Conservation (phyloP, 2,113 vertebrate species). For the Nannospalax galili region DNA sequence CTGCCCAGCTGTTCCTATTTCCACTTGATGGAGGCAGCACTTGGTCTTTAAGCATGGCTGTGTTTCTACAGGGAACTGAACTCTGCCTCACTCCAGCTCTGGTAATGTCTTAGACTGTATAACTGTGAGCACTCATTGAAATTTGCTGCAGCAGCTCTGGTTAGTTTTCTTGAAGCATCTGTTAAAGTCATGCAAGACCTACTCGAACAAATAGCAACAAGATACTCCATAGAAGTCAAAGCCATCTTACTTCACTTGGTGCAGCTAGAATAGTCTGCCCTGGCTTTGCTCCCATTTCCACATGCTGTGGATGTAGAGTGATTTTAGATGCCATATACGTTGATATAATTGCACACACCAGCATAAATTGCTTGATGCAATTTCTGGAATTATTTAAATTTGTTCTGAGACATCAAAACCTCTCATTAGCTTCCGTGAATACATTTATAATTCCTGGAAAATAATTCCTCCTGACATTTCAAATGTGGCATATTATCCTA, state of each 20-base stretch:
- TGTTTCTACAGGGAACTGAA: not conserved
- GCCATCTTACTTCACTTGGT: not conserved
- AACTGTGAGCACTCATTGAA: not conserved
- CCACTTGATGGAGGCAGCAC: not conserved
- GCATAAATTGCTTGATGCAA: constrained; percentile 47
- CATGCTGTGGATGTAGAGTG: not conserved
- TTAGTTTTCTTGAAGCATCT: constrained; percentile 32
- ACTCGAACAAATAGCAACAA: not conserved
- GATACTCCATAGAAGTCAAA: not conserved
- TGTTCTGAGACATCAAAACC: constrained; percentile 71
- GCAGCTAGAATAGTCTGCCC: not conserved
- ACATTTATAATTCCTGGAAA: constrained; percentile 50
- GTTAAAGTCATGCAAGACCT: constrained; percentile 5
- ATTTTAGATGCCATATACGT: constrained; percentile 29
- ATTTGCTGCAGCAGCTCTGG: not conserved
- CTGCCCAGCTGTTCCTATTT: not conserved
- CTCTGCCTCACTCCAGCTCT: not conserved
- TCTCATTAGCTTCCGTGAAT: constrained; percentile 49
- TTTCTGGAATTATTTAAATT: constrained; percentile 68
- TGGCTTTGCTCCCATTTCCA: not conserved
- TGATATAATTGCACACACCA: constrained; percentile 47
- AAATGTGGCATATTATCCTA: not conserved
- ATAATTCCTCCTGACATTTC: constrained; percentile 45
- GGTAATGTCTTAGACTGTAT: not conserved
- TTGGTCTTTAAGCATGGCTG: not conserved